A percentile compares a stretch with the other conserved stretches of the same genome.
phyloP scores from a whole-genome alignment of 2,113 vertebrate genomes.

The Lipophrys pholis region DNA sequence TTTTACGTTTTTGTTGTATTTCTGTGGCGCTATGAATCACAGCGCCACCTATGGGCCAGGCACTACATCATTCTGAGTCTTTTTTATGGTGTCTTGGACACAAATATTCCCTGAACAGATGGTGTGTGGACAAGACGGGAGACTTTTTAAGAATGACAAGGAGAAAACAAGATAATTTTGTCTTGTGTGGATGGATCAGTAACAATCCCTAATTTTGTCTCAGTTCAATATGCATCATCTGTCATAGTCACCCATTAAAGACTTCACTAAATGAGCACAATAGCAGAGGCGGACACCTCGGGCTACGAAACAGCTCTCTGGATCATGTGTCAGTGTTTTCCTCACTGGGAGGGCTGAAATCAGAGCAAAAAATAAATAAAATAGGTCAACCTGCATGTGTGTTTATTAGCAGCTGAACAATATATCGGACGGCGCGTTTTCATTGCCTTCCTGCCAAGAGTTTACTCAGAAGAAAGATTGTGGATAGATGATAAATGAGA shows the following conservation, averaged over 20 bases:
- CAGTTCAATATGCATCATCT: slow-evolving; percentile 1
- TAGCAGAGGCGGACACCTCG: background rate
- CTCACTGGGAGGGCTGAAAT: background rate
- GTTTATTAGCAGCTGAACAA: background rate
- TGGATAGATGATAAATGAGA: too few species aligned
- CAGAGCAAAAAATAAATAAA: background rate
- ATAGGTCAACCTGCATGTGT: background rate
- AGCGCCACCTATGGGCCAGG: too few species aligned
- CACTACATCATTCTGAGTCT: too few species aligned
- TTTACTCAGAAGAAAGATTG: background rate
- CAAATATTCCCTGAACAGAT: too few species aligned
- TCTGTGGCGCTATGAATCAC: too few species aligned
- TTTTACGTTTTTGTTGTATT: too few species aligned
- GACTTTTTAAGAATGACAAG: too few species aligned
- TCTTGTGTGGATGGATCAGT: background rate
- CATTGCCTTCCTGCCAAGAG: background rate
- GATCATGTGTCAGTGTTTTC: slow-evolving; percentile 5
- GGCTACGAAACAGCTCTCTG: background rate
- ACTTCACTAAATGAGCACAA: background rate
- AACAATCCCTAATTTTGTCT: slow-evolving; percentile 8
- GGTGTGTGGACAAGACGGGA: too few species aligned
- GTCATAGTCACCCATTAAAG: slow-evolving; percentile 3
- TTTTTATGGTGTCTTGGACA: too few species aligned
- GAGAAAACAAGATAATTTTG: too few species aligned
- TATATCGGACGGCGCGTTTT: too few species aligned